A percentile compares a stretch with the other conserved stretches of the same genome.
Conservation (phyloP, 2,797 vertebrate species). For the Urocyon cinereoargenteus region DNA sequence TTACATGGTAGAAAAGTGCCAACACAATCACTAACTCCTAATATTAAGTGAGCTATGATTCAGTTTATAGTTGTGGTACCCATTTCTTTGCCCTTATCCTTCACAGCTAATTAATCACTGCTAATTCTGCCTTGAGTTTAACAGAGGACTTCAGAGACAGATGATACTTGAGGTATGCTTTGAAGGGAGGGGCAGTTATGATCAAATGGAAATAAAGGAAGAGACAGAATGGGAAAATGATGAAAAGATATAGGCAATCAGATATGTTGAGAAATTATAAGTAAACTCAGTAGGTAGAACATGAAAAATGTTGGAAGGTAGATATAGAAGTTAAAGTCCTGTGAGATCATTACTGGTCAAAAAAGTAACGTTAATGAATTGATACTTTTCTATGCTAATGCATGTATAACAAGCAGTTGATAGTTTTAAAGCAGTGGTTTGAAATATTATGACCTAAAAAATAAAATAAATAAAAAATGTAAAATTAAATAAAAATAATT, state of each 20-base stretch:
- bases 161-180: background rate
- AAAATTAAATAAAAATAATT: background rate
- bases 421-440: background rate
- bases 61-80: background rate
- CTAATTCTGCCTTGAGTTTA: background rate
- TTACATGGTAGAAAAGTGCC: background rate
- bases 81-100: background rate
- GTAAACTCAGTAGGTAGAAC: background rate
- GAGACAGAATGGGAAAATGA: background rate
- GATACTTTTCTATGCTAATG: background rate
- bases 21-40: background rate
- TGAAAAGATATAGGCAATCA: background rate
- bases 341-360: background rate
- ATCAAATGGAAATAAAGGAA: slow-evolving; percentile 6
- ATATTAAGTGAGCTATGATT: background rate
- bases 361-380: background rate
- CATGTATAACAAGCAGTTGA: background rate
- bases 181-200: background rate
- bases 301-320: background rate
- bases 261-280: background rate
- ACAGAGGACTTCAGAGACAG: background rate
- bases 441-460: background rate
- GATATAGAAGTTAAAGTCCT: background rate
- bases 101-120: background rate
- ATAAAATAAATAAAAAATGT: no score